Conservation (phyloP, 2,797 vertebrate genomes). For the Craterocephalus amniculus region DNA sequence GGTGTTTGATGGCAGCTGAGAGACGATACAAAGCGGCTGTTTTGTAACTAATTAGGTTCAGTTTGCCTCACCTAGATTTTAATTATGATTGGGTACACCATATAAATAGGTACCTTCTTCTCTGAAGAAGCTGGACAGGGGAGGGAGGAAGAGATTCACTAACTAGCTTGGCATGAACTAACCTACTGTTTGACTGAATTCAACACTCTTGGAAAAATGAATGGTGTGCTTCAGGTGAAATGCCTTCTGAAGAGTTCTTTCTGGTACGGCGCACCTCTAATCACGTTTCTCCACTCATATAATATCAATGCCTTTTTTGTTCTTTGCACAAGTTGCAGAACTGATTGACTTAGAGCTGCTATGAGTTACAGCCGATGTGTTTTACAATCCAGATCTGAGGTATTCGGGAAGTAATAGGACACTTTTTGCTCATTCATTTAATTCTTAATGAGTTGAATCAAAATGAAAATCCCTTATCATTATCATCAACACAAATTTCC, state of each 20-base stretch:
- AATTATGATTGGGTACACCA: slow-evolving; percentile 64
- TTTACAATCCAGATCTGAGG: slow-evolving; percentile 16
- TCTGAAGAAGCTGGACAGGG: slow-evolving; percentile 9
- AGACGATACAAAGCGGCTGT: slow-evolving; percentile 53
- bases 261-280: slow-evolving; percentile 19
- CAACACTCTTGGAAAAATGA: slow-evolving; percentile 15
- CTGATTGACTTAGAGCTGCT: slow-evolving; percentile 32
- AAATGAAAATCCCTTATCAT: slow-evolving; percentile 19
- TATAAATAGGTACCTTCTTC: slow-evolving; percentile 22
- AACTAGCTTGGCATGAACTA: slow-evolving; percentile 29
- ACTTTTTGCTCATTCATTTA: slow-evolving; percentile 22
- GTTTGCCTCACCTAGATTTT: slow-evolving; percentile 65
- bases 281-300: slow-evolving; percentile 28
- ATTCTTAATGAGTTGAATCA: slow-evolving; percentile 39
- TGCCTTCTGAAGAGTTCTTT: slow-evolving; percentile 14
- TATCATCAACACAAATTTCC: slow-evolving; percentile 7
- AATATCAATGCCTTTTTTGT: slow-evolving; percentile 35
- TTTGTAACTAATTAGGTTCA: slow-evolving; percentile 67
- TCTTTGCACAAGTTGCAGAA: slow-evolving; percentile 25
- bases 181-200: slow-evolving; percentile 17
- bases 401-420: slow-evolving; percentile 20
- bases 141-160: neutral
- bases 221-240: slow-evolving; percentile 14
- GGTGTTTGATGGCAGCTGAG: slow-evolving; percentile 60
- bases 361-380: neutral